These are phyloP conservation scores for Heliconius melpomene DNA, from an alignment of 1,140 invertebrate species.

Conservation along the genomic window DNA sequence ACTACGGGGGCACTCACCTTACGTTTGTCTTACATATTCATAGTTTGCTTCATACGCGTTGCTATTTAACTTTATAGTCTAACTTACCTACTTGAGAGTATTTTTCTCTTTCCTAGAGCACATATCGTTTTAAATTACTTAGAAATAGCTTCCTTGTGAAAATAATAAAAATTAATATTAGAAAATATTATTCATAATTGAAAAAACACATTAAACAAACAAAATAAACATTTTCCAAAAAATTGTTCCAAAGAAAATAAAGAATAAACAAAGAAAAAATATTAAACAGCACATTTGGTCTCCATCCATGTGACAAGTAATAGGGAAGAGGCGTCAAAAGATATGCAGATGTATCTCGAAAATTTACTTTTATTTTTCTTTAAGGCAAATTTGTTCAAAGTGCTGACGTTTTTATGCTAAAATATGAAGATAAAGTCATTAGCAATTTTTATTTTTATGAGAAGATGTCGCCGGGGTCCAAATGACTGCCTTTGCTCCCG, in stretches of 20 bases:
- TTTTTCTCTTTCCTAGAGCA: neutral
- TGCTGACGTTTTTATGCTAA: constrained; percentile 76
- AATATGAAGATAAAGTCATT: constrained; percentile 78
- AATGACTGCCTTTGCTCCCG: constrained; percentile 48
- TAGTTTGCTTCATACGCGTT: neutral
- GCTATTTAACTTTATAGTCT: neutral
- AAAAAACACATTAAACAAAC: neutral
- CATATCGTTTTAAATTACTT: neutral
- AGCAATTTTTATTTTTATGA: constrained; percentile 72
- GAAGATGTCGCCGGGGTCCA: constrained; percentile 59
- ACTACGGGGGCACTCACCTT: too few species aligned
- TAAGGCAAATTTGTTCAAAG: constrained; percentile 61
- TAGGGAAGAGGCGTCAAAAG: constrained; percentile 60
- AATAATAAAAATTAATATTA: too few species aligned
- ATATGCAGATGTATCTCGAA: constrained; percentile 73
- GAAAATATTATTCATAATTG: neutral
- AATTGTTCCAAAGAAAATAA: neutral
- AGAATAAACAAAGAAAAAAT: constrained; percentile 45
- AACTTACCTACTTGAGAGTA: neutral
- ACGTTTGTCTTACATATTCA: neutral
- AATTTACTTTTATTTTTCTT: constrained; percentile 63
- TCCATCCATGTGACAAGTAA: constrained; percentile 63
- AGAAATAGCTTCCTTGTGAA: too few species aligned
- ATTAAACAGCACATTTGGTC: constrained; percentile 61
- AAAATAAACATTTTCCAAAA: neutral